A percentile compares a stretch with the other conserved stretches of the same genome.
Conservation (phyloP, 2,113 vertebrate species). For the Limanda limanda region DNA sequence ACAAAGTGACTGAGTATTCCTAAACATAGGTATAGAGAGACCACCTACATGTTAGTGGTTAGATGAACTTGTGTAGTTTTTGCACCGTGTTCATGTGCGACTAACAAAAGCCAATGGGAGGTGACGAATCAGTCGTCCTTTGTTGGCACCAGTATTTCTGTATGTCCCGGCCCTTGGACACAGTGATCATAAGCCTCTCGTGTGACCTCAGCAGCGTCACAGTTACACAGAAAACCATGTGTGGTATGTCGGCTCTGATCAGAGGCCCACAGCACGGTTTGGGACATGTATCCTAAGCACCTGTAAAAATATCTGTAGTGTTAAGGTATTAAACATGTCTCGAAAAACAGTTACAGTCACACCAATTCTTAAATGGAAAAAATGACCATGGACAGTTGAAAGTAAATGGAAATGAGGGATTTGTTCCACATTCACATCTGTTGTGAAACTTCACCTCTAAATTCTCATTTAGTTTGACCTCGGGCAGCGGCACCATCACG, state of each 20-base stretch:
- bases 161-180: not conserved
- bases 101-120: constrained; percentile 22
- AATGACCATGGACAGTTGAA: not conserved
- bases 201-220: not conserved
- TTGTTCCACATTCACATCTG: not conserved
- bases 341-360: too few relatives aligned
- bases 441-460: not conserved
- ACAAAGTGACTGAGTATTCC: not conserved
- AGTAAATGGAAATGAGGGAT: not conserved
- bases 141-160: not conserved
- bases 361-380: too few relatives aligned
- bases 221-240: not conserved
- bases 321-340: not conserved
- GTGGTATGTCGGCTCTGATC: not conserved
- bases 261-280: not conserved
- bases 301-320: not conserved
- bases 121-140: constrained; percentile 2
- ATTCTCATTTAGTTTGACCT: not conserved
- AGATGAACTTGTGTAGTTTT: not conserved
- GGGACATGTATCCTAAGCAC: not conserved
- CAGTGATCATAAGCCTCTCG: not conserved
- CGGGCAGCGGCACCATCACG: too few relatives aligned
- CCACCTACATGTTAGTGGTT: not conserved
- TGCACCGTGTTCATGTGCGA: not conserved
- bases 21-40: not conserved